Percentiles rank a stretch among this genome's conserved stretches.
Evolutionary conservation across 2,113 vertebrate genomes (phyloP).

Genomic region (Mandrillus leucophaeus): DNA sequence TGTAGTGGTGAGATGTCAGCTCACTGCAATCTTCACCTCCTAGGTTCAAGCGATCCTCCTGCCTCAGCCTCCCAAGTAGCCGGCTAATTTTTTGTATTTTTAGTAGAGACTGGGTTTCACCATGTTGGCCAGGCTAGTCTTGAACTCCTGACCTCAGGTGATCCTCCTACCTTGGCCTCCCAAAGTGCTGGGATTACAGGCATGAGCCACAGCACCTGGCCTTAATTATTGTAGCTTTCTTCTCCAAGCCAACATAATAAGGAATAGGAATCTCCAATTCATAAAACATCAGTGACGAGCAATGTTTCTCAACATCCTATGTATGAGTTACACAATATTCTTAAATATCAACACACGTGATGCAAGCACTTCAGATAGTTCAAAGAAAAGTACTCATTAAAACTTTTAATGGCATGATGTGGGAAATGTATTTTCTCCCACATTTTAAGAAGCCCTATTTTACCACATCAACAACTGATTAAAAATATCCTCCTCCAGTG

Average conservation of each 20-base stretch:
- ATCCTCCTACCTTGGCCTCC: too few relatives aligned
- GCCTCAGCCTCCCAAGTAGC: too few relatives aligned
- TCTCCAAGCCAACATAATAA: background rate
- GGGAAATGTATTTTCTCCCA: background rate
- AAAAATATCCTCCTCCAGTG: background rate
- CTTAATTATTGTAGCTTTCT: background rate
- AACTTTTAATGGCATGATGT: background rate
- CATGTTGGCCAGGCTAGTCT: too few relatives aligned
- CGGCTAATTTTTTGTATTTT: too few relatives aligned
- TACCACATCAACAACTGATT: background rate
- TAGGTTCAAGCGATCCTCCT: too few relatives aligned
- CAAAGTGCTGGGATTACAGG: too few relatives aligned
- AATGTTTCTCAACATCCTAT: background rate
- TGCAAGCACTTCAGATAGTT: background rate
- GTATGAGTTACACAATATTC: background rate
- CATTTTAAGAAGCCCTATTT: background rate
- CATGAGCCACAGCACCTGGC: too few relatives aligned
- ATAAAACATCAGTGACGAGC: background rate
- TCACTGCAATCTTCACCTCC: too few relatives aligned
- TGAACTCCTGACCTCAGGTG: too few relatives aligned
- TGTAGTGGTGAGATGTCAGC: accelerated
- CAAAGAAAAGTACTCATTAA: background rate
- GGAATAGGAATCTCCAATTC: background rate
- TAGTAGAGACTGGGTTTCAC: too few relatives aligned
- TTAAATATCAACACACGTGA: background rate